A percentile compares a stretch with the other conserved stretches of the same genome.
phyloP scores from a whole-genome alignment of 2,888 invertebrate species.

The Caenorhabditis sp. region DNA sequence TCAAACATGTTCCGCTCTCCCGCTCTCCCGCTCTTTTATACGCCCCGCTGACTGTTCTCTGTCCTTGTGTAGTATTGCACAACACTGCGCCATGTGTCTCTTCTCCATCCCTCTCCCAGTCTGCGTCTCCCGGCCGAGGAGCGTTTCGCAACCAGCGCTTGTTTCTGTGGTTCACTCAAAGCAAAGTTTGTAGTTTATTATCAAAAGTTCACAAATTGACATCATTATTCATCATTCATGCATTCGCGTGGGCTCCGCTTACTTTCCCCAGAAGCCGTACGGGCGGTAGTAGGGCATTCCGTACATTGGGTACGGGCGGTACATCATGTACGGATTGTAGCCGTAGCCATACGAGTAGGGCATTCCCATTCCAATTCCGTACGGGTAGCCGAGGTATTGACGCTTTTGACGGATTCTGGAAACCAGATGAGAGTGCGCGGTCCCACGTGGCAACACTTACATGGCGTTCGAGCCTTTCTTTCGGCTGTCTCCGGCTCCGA shows the following conservation, averaged over 20 bases:
- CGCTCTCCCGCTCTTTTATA: conserved; percentile 9
- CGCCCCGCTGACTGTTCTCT: conserved; percentile 5
- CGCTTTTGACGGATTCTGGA: conserved; percentile 53
- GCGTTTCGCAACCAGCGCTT: conserved; percentile 1
- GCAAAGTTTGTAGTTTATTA: too few species aligned
- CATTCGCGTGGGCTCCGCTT: neutral
- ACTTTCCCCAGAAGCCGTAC: conserved; percentile 45
- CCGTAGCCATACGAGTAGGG: conserved; percentile 50
- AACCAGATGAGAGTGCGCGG: neutral
- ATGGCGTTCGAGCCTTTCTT: conserved; percentile 21
- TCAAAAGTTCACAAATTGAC: conserved; percentile 8
- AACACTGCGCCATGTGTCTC: conserved; percentile 6
- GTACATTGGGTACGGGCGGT: conserved; percentile 48
- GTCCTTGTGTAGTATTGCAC: conserved; percentile 41
- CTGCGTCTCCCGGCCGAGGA: conserved; percentile 18
- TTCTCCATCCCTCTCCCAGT: neutral
- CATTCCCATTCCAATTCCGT: conserved; percentile 30
- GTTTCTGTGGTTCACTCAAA: too few species aligned
- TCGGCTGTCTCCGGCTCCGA: conserved; percentile 26
- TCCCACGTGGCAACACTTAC: neutral
- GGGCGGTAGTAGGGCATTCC: conserved; percentile 47
- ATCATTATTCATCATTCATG: neutral
- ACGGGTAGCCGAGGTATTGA: conserved; percentile 47
- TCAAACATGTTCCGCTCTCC: neutral
- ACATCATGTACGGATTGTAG: conserved; percentile 53